phyloP scores from a whole-genome alignment of 2,888 invertebrate genomes.

The Mantis religiosa region DNA sequence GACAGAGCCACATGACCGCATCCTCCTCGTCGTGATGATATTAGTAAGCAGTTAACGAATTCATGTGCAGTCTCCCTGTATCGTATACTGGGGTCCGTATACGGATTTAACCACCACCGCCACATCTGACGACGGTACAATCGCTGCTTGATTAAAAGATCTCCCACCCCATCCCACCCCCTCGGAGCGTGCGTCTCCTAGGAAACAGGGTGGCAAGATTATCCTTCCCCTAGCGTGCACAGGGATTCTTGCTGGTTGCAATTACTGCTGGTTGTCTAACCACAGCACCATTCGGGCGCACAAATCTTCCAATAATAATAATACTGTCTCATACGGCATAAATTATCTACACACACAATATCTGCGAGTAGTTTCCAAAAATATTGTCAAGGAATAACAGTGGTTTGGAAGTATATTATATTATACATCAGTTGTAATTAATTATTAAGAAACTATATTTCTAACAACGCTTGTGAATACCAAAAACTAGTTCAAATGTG shows the following conservation, averaged over 20 bases:
- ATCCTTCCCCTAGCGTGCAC: neutral
- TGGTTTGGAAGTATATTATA: too few relatives aligned
- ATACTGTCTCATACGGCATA: too few relatives aligned
- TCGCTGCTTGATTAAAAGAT: constrained; percentile 13
- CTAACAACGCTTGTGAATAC: too few relatives aligned
- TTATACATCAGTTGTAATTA: too few relatives aligned
- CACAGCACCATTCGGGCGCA: neutral
- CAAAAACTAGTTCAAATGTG: too few relatives aligned
- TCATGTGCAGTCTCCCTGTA: neutral
- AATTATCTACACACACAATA: too few relatives aligned
- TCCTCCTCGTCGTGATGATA: neutral
- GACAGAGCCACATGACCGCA: neutral
- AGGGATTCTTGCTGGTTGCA: neutral
- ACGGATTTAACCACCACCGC: neutral
- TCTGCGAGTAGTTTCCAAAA: too few relatives aligned
- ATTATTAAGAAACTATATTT: too few relatives aligned
- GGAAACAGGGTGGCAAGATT: constrained; percentile 4
- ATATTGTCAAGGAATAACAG: too few relatives aligned
- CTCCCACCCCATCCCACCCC: neutral
- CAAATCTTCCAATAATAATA: too few relatives aligned
- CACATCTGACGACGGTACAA: neutral
- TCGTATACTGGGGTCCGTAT: neutral
- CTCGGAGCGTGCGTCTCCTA: constrained; percentile 4
- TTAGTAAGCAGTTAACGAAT: neutral
- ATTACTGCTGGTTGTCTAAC: neutral